Conservation (phyloP, 2,797 vertebrate species). For the Galago senegalensis region DNA sequence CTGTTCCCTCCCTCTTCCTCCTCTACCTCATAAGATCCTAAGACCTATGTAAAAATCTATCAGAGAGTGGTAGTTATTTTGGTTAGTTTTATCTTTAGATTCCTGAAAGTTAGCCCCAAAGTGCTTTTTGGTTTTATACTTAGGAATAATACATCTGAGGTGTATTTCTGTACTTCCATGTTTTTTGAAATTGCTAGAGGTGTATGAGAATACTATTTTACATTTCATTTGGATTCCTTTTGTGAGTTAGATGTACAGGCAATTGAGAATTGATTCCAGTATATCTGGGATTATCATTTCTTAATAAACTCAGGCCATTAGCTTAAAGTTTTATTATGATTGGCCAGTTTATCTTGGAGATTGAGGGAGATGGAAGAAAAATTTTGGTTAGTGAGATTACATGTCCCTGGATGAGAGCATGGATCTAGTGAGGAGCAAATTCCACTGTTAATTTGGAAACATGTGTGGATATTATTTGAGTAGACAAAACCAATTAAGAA, state of each 20-base stretch:
- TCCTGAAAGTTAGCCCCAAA: conserved; percentile 23
- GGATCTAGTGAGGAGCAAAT: not conserved
- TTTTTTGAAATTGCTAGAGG: not conserved
- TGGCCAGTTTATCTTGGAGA: conserved; percentile 9
- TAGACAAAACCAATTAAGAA: conserved; percentile 34
- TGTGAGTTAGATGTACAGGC: conserved; percentile 8
- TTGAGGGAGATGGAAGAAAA: not conserved
- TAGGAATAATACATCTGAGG: conserved; percentile 37
- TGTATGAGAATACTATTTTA: not conserved
- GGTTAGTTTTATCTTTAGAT: conserved; percentile 53
- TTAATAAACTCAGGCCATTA: conserved; percentile 54
- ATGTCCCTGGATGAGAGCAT: not conserved
- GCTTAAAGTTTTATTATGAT: conserved; percentile 51
- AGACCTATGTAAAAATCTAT: conserved; percentile 22
- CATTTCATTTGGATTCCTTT: not conserved
- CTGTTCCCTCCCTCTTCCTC: not conserved
- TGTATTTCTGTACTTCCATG: conserved; percentile 22
- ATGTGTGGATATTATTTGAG: conserved; percentile 25
- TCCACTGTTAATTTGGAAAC: conserved; percentile 51
- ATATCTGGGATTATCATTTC: conserved; percentile 9
- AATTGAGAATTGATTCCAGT: conserved; percentile 17
- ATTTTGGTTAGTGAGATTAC: conserved; percentile 26
- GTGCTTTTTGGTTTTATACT: conserved; percentile 44
- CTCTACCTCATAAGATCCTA: not conserved
- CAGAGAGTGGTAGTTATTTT: conserved; percentile 10